Evolutionary conservation across 2,888 invertebrate genomes (phyloP).

Genomic region (Polymixis flavicincta): DNA sequence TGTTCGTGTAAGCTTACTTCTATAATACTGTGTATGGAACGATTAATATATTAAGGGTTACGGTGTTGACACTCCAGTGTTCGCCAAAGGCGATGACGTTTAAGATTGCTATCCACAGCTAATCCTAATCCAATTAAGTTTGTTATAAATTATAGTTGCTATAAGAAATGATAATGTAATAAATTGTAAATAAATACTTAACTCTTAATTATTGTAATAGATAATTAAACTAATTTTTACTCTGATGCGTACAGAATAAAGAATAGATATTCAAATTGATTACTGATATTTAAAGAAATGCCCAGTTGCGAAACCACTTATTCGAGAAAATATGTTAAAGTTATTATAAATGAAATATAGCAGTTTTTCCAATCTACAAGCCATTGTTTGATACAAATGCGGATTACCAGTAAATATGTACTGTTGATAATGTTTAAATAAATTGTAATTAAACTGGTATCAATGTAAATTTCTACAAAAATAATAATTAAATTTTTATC

Average conservation of each 20-base stretch:
- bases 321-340: slow-evolving; percentile 38
- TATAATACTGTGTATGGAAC: slow-evolving; percentile 60
- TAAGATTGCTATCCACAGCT: slow-evolving; percentile 69
- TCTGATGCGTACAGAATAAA: slow-evolving; percentile 69
- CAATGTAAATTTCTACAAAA: slow-evolving; percentile 72
- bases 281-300: slow-evolving; percentile 58
- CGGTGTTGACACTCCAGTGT: slow-evolving; percentile 75
- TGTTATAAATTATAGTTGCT: slow-evolving; percentile 74
- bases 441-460: slow-evolving; percentile 71
- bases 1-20: slow-evolving; percentile 84
- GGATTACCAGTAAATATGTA: slow-evolving; percentile 54
- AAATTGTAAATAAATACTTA: slow-evolving; percentile 84
- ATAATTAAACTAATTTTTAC: slow-evolving; percentile 73
- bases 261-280: slow-evolving; percentile 75
- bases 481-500: slow-evolving; percentile 68
- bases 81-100: slow-evolving; percentile 80
- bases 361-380: slow-evolving; percentile 47
- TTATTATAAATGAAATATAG: slow-evolving; percentile 46
- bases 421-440: slow-evolving; percentile 67
- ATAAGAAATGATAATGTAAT: slow-evolving; percentile 78
- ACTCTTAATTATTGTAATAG: slow-evolving; percentile 63
- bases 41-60: slow-evolving; percentile 67
- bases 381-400: slow-evolving; percentile 43
- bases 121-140: slow-evolving; percentile 77
- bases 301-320: slow-evolving; percentile 35